Evolutionary conservation across 2,797 vertebrate species (phyloP).

Genomic region (Somateria mollissima): DNA sequence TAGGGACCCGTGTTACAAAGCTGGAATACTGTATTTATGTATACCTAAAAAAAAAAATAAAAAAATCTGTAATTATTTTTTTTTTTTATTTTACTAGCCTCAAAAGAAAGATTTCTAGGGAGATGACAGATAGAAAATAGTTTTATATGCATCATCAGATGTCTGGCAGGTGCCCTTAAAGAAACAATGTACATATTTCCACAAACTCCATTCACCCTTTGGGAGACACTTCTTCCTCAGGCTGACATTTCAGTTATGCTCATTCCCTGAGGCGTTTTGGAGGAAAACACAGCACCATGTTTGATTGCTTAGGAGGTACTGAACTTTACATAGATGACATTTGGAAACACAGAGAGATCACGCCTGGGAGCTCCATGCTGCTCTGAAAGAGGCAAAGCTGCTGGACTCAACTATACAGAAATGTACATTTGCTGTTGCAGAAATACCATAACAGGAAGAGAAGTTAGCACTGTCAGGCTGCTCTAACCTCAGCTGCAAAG

Average conservation of each 20-base stretch:
- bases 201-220: not conserved
- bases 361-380: not conserved
- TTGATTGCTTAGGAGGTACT: constrained; percentile 34
- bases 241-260: constrained; percentile 44
- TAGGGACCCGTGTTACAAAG: not conserved
- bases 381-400: constrained; percentile 21
- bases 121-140: constrained; percentile 16
- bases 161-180: not conserved
- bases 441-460: not conserved
- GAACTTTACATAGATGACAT: constrained; percentile 54
- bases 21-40: not conserved
- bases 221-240: constrained; percentile 1
- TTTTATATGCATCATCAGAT: not conserved
- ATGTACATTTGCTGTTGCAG: not conserved
- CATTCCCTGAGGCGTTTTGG: constrained; percentile 25
- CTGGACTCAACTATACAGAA: constrained; percentile 17
- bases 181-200: not conserved
- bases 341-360: constrained; percentile 29
- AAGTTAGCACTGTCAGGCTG: not conserved
- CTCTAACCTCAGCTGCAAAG: not conserved
- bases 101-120: constrained; percentile 1
- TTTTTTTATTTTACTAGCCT: not conserved
- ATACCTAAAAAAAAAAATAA: not conserved
- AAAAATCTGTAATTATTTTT: not conserved
- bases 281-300: not conserved